These are phyloP conservation scores for Prunella strophiata DNA, from an alignment of 2,797 vertebrate species.

Conservation along the genomic window DNA sequence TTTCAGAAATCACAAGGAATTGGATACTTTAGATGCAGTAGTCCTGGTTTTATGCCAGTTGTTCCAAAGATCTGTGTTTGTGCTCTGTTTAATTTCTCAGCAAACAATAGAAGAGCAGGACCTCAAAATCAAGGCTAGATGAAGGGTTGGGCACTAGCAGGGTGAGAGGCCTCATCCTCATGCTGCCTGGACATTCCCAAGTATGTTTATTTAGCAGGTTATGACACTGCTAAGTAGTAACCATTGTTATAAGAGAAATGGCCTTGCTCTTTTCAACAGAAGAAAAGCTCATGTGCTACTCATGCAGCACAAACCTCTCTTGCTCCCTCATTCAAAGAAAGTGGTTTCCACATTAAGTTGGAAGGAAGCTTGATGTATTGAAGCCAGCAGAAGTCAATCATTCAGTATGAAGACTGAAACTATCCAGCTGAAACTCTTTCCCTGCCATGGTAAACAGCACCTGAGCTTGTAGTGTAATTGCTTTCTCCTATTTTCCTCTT, in stretches of 20 bases:
- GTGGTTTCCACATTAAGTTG: background rate
- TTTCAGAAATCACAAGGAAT: background rate
- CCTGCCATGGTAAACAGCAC: background rate
- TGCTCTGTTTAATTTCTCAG: background rate
- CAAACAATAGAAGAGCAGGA: background rate
- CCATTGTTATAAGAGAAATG: background rate
- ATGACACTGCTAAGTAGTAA: background rate
- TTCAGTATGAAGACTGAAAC: background rate
- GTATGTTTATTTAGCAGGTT: background rate
- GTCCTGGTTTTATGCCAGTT: background rate
- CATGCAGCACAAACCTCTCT: background rate
- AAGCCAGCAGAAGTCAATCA: background rate
- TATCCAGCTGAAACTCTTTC: background rate
- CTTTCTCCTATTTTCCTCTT: background rate
- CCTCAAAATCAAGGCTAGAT: background rate
- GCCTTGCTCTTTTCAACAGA: background rate
- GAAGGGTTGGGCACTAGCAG: background rate
- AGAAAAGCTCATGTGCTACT: background rate
- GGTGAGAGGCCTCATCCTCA: background rate
- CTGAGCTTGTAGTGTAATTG: background rate
- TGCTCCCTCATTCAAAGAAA: background rate
- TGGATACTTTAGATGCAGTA: background rate
- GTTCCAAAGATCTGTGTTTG: background rate
- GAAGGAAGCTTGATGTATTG: background rate
- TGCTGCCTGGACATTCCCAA: background rate